Evolutionary conservation across 1,140 invertebrate genomes (phyloP), one percentile per base, ranked within the genome.

Genomic region (Diprion similis): DNA sequence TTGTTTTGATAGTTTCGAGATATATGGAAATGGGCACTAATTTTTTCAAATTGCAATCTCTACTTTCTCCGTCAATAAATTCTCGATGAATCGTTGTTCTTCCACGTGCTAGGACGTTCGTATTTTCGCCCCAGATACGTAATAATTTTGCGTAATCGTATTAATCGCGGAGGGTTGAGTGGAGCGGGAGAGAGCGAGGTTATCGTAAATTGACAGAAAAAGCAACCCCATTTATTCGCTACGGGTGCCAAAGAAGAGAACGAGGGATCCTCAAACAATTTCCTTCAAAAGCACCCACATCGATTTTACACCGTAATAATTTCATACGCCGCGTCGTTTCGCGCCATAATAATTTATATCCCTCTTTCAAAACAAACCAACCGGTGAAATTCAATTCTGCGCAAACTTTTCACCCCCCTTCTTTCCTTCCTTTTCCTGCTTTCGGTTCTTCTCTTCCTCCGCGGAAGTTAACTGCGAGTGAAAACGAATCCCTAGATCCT

Each of bases 251-350:
- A 37, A 17, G 51, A 59, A 59, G 51, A 17, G 51, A 17, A 59
- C 11, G 51, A 17, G n/a, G n/a, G n/a, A 13, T 59, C 51, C 51
- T 59, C 8, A 59, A 59, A 59, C 51, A 59, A 59, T 59, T 59
- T 59, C 51, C 51, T 59, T 59, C 6, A 59, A 59, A 59, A 59
- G 51, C 51, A 59, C 51, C 51, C 8, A 59, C 51, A 59, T 59
- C 51, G 51, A 59, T 59, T 59, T 59, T 59, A 59, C 51, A 59
- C 11, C 51, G 51, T 59, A 59, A 59, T 59, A 59, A 59, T 59
- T 59, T 17, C 51, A 59, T 13, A 59, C 51, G 24, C 24, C 24
- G 24, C 24, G 24, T 6, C 24, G 24, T 59, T 17, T 59, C 51
- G 51, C 51, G 51, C 9, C 51, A 59, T 59, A 59, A 59, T 13